phyloP scores from a whole-genome alignment of 2,797 vertebrate genomes.

The Delichon dasypus region DNA sequence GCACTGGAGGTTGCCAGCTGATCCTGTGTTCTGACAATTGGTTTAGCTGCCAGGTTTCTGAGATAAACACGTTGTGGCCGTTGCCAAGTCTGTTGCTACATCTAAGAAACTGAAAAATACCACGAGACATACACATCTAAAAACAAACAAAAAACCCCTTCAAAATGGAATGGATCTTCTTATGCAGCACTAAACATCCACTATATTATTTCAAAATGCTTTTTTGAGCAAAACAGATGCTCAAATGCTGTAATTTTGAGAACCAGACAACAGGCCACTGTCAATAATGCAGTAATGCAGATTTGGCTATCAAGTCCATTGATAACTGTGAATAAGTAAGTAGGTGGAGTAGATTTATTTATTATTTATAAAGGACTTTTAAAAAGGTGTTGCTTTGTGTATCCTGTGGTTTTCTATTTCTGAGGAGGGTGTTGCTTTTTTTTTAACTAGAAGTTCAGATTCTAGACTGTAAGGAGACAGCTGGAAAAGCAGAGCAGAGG shows the following conservation, averaged over 20 bases:
- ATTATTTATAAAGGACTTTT: neutral
- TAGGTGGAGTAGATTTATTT: neutral
- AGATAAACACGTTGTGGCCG: neutral
- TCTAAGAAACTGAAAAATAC: neutral
- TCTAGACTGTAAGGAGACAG: neutral
- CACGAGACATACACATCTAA: neutral
- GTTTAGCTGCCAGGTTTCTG: neutral
- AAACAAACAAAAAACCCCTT: neutral
- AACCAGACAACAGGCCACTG: neutral
- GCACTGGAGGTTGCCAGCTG: neutral
- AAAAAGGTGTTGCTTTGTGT: neutral
- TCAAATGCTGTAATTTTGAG: neutral
- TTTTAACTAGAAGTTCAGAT: neutral
- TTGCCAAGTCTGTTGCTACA: neutral
- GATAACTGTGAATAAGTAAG: neutral
- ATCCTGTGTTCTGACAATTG: neutral
- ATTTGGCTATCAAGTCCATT: neutral
- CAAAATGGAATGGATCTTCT: neutral
- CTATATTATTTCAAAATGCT: neutral
- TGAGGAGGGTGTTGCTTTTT: neutral
- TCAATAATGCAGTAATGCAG: neutral
- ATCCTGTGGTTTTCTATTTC: neutral
- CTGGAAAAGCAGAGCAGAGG: neutral
- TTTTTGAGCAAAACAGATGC: neutral
- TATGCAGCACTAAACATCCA: neutral